Evolutionary conservation across 2,888 invertebrate genomes (phyloP).

Genomic region (Dynastes maya): DNA sequence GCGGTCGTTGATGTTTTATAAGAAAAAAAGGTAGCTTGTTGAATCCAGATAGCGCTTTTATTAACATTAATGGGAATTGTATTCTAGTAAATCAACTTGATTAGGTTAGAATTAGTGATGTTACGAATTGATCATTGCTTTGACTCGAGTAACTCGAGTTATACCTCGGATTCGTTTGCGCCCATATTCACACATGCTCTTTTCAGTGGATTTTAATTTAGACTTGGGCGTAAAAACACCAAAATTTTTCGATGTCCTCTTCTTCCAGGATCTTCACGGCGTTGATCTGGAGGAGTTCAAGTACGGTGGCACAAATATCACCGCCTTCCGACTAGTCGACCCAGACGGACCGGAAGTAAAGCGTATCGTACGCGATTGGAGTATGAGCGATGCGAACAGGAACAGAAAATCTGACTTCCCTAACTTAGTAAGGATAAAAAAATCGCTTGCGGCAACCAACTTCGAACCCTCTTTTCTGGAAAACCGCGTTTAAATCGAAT

Average conservation of each 20-base stretch:
- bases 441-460: neutral
- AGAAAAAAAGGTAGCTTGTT: too few species aligned
- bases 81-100: too few species aligned
- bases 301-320: constrained; percentile 96
- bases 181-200: too few species aligned
- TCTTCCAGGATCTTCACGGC: constrained; percentile 87
- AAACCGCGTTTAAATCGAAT: constrained; percentile 1
- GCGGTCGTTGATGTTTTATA: too few species aligned
- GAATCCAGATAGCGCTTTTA: too few species aligned
- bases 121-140: too few species aligned
- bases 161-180: too few species aligned
- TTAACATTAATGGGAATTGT: too few species aligned
- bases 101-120: too few species aligned
- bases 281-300: constrained; percentile 95
- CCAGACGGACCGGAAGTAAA: constrained; percentile 86
- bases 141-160: too few species aligned
- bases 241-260: constrained; percentile 7
- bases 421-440: constrained; percentile 48
- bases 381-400: constrained; percentile 55
- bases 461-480: neutral
- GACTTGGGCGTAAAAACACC: neutral
- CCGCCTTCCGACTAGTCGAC: constrained; percentile 92
- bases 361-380: constrained; percentile 65
- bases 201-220: neutral
- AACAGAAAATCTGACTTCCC: constrained; percentile 57